Percentiles rank a stretch among this genome's conserved stretches.
phyloP scores from a whole-genome alignment of 1,140 invertebrate species.

The Drosophila nigrodunni region DNA sequence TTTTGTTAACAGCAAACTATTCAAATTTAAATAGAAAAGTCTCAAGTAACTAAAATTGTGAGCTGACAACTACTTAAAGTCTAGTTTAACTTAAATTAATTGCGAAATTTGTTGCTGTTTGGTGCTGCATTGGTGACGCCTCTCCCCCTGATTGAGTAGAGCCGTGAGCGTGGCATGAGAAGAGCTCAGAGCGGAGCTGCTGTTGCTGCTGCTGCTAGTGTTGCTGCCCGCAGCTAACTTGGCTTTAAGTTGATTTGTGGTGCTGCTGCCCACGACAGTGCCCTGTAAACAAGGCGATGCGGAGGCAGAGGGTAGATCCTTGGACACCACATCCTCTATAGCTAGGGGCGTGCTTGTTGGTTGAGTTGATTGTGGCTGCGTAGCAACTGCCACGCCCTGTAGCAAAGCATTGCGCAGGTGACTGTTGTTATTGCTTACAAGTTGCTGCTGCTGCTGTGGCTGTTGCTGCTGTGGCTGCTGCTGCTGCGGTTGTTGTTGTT shows the following conservation, averaged over 20 bases:
- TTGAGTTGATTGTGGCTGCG: conserved; percentile 11
- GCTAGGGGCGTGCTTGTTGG: conserved; percentile 2
- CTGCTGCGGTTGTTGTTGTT: conserved; percentile 31
- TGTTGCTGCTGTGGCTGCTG: conserved; percentile 13
- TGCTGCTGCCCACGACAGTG: conserved; percentile 58
- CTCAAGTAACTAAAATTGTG: neutral
- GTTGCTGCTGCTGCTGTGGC: conserved; percentile 13
- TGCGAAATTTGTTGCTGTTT: conserved; percentile 57
- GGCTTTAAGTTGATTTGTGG: no score
- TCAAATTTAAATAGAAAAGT: neutral
- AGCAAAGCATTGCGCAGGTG: conserved; percentile 32
- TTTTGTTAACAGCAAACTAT: no score
- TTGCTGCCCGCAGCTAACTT: conserved; percentile 40
- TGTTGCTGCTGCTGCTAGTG: conserved; percentile 11
- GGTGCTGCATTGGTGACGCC: conserved; percentile 20
- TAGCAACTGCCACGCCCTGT: conserved; percentile 14
- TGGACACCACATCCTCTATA: conserved; percentile 34
- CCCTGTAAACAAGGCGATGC: conserved; percentile 64
- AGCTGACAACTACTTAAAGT: conserved; percentile 10
- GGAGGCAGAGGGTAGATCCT: conserved; percentile 49
- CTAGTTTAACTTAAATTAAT: conserved; percentile 34
- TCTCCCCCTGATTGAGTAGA: conserved; percentile 69
- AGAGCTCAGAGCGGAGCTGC: conserved; percentile 72
- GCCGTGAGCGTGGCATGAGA: conserved; percentile 82
- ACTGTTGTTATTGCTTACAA: conserved; percentile 29